Base-by-base conservation (phyloP, 2,113 vertebrate genomes). In the Merops nubicus region DNA sequence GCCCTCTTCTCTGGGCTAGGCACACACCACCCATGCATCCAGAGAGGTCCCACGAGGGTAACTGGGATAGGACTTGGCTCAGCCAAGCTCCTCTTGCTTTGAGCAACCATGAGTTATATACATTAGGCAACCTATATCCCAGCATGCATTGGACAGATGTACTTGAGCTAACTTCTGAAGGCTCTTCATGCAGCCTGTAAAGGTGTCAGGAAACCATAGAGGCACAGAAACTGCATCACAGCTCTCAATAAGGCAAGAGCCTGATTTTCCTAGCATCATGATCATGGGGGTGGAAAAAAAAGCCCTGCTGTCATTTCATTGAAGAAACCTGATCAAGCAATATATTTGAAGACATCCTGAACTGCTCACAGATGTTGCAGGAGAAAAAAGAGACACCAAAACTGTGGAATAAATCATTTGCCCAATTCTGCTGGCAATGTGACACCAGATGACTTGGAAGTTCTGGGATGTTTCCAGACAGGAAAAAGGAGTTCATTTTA, bases 401-500 rank as follows among this genome's bases (percentile, higher is more conserved):
- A 33, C 38, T 45, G 33, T 81, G 42, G 43, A 77, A 68, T 89
- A 59, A 85, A 75, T 75, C 0, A 79, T 72, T 88, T 89, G 53
- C 70, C 62, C 70, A 60, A 7, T 81, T 79, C 70, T 59, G 34
- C 95, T 88, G 87, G 73, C 73, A 87, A 3, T 20, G 38, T 74
- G 80, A 92, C 76, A 88, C 45, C 54, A 59, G 77, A 81, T 54
- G 48, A 45, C 80, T 96, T 84, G 89, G 84, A 94, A 87, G 22
- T 59, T 62, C 69, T 95, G 81, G 56, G 88, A 36, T 75, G 51
- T 81, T 91, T 93, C 81, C 93, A 97, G 78, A 38, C 47, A 85
- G 90, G 64, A 91, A 88, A 93, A 96, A 33, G 1, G 3, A 42
- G 43, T 62, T 91, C 40, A 56, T 86, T 95, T 92, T 51, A 38